Base-by-base conservation (phyloP, 2,113 vertebrate species). In the Hemiscyllium ocellatum region DNA sequence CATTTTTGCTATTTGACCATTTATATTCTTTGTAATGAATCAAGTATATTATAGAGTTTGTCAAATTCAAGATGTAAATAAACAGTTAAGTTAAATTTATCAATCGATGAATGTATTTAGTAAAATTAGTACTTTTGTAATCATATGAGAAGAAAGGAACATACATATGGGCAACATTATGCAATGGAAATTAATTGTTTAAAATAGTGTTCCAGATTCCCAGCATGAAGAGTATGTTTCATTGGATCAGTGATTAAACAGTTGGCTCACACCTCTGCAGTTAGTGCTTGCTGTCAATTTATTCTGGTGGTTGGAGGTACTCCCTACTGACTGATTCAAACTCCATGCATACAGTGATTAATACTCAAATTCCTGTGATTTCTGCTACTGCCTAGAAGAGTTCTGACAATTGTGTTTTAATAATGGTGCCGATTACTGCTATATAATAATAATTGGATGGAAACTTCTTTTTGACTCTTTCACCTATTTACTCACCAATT, bases 201-300 rank as follows among this genome's bases (percentile, higher is more conserved):
- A 65, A 17, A 37, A 93, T 65, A 8, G 15, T 66, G 65, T 93
- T 93, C 89, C 61, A 66, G 33, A 93, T 17, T 93, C 61, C 56
- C 89, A 93, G 61, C 61, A 66, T 89, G 86, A 56, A 93, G 56
- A 93, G 66, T 93, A 66, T 66, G 52, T 61, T 66, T 93, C 89
- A 65, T 56, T 93, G 89, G 61, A 66, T 93, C 61, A 93, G 86
- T 56, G 61, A 93, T 93, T 66, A 93, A 65, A 65, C 12, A 66
- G 33, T 93, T 93, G 89, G 89, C 33, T 93, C 89, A 20, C 61
- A 93, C 89, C 61, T 93, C 56, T 19, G 5, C 56, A 93, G 61
- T 93, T 93, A 61, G 56, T 65, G 33, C 89, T n/a, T 65, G 89
- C 56, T 65, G 33, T 93, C 61, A n/a, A 66, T 93, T 93, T 93